These are phyloP conservation scores for Eupithecia subumbrata DNA, from an alignment of 2,888 invertebrate genomes.

Conservation along the genomic window DNA sequence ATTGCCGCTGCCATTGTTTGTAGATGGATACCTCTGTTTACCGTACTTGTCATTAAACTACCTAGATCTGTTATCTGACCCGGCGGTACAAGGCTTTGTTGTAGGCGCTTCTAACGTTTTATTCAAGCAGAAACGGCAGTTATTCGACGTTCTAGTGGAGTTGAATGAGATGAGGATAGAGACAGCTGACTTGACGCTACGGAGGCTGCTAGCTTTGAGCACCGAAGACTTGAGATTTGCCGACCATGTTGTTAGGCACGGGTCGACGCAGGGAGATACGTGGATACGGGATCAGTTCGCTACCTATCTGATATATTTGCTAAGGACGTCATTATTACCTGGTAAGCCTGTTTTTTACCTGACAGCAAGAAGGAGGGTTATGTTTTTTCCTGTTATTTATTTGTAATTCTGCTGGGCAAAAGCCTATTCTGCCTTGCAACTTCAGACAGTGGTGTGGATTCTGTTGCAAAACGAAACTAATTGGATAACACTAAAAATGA, in stretches of 20 bases:
- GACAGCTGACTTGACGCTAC: constrained; percentile 89
- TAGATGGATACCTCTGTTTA: constrained; percentile 96
- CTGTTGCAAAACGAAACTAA: neutral
- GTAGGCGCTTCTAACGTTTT: constrained; percentile 99
- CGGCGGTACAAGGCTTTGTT: constrained; percentile 93
- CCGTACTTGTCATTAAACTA: constrained; percentile 98
- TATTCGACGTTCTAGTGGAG: constrained; percentile 96
- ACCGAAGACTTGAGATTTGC: constrained; percentile 98
- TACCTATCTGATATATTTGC: constrained; percentile 91
- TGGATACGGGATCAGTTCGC: constrained; percentile 98
- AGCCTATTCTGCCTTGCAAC: neutral
- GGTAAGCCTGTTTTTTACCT: constrained; percentile 72
- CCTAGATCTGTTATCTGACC: constrained; percentile 94
- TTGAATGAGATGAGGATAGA: constrained; percentile 94
- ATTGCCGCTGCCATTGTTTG: constrained; percentile 93
- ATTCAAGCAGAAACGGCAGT: constrained; percentile 96
- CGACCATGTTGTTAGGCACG: constrained; percentile 93
- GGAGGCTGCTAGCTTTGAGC: constrained; percentile 92
- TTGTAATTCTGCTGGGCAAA: neutral
- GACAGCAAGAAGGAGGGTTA: neutral
- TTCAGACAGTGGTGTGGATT: no score
- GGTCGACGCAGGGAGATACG: constrained; percentile 93
- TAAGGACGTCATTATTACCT: constrained; percentile 90
- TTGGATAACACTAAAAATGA: no score
- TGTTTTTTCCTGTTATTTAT: neutral